A percentile compares a stretch with the other conserved stretches of the same genome.
Conservation (phyloP, 1,140 invertebrate species). For the Gryllus bimaculatus region DNA sequence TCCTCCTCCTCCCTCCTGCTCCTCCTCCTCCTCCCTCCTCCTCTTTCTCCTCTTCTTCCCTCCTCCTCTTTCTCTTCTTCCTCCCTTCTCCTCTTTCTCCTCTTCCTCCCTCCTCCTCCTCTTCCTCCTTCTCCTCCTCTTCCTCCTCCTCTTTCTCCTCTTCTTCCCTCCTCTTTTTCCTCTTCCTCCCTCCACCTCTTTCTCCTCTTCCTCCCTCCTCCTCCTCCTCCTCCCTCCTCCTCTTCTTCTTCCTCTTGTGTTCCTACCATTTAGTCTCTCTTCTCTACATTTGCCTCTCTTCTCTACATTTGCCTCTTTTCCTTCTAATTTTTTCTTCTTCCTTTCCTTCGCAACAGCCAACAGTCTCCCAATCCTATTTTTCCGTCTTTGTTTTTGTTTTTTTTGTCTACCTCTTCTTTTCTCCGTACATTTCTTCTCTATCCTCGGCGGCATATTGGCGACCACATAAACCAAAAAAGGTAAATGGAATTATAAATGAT, state of each 20-base stretch:
- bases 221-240: no score
- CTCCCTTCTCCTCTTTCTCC: background rate
- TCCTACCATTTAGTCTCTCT: background rate
- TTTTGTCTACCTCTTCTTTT: background rate
- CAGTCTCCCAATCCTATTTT: no score
- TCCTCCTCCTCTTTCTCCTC: slow-evolving; percentile 13
- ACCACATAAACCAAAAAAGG: background rate
- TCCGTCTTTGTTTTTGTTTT: background rate
- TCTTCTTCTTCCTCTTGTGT: no score
- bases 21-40: background rate
- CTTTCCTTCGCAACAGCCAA: background rate
- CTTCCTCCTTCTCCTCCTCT: background rate
- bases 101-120: background rate
- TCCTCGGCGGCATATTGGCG: no score
- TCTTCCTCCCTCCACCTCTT: background rate
- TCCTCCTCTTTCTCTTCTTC: background rate
- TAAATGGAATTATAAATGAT: no score
- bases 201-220: background rate
- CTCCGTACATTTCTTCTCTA: background rate
- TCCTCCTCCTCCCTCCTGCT: no score
- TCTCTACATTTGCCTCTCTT: background rate
- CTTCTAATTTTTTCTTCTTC: background rate
- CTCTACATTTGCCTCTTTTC: background rate
- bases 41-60: background rate
- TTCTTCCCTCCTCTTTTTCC: slow-evolving; percentile 6